A percentile compares a stretch with the other conserved stretches of the same genome.
phyloP scores from a whole-genome alignment of 2,888 invertebrate species.

The Horisme vitalbata region DNA sequence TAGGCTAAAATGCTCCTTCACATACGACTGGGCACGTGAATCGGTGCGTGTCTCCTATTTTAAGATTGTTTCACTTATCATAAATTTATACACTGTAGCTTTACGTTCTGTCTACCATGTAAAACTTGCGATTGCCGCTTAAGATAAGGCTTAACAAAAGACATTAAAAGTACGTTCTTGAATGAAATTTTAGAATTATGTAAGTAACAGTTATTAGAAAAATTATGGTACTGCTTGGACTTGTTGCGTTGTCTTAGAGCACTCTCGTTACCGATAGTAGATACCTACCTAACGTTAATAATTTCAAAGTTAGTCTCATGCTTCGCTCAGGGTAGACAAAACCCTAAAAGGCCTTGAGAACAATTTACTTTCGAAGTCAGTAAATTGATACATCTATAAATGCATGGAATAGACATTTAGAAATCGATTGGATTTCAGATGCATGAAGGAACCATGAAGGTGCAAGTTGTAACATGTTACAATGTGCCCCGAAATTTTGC shows the following conservation, averaged over 20 bases:
- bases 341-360: conserved; percentile 27
- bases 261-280: conserved; percentile 6
- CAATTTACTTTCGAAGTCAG: conserved; percentile 33
- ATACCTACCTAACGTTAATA: conserved; percentile 3
- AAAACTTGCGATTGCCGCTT: conserved; percentile 13
- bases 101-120: conserved; percentile 21
- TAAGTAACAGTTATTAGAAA: not conserved
- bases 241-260: not conserved
- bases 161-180: conserved; percentile 3
- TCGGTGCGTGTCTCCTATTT: conserved; percentile 32
- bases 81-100: conserved; percentile 16
- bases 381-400: conserved; percentile 23
- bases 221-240: not conserved
- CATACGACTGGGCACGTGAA: conserved; percentile 39
- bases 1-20: conserved; percentile 31
- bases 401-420: no score
- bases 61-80: conserved; percentile 26
- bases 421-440: no score
- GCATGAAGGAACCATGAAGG: no score
- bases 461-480: no score
- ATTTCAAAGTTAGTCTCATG: conserved; percentile 4
- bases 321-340: conserved; percentile 21
- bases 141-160: conserved; percentile 15
- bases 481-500: no score
- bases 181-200: conserved; percentile 13